phyloP scores from a whole-genome alignment of 2,113 vertebrate species.

The Oplegnathus fasciatus region DNA sequence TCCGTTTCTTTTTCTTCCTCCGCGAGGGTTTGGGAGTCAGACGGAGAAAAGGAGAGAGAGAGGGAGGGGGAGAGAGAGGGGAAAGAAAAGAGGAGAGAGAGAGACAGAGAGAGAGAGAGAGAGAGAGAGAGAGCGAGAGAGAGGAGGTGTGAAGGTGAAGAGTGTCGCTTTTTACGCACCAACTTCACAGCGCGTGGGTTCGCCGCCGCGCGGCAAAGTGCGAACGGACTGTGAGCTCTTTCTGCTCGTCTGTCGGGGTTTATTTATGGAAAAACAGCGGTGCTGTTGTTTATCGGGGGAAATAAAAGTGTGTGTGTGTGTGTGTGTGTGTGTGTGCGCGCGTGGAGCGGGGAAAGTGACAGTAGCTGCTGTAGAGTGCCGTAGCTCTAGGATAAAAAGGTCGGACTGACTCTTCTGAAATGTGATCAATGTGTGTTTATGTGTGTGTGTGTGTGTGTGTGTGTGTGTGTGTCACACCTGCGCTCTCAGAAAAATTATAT shows the following conservation, averaged over 20 bases:
- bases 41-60: background rate
- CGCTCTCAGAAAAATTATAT: background rate
- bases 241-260: slow-evolving; percentile 74
- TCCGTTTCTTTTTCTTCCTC: background rate
- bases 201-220: slow-evolving; percentile 53
- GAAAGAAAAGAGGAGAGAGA: background rate
- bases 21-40: slow-evolving; percentile 38
- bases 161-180: slow-evolving; percentile 51
- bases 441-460: background rate
- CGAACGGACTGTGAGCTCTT: slow-evolving; percentile 31
- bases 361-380: slow-evolving; percentile 10
- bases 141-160: slow-evolving; percentile 72
- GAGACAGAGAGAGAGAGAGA: background rate
- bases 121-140: slow-evolving; percentile 20
- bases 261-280: slow-evolving; percentile 37
- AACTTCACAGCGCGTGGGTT: slow-evolving; percentile 41
- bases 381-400: slow-evolving; percentile 7
- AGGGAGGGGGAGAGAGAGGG: background rate
- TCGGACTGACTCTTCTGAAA: slow-evolving; percentile 16
- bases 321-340: slow-evolving; percentile 2
- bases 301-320: slow-evolving; percentile 9
- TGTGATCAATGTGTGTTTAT: slow-evolving; percentile 8
- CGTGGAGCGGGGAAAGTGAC: slow-evolving; percentile 19
- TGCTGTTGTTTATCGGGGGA: slow-evolving; percentile 23
- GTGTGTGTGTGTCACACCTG: background rate